Base-by-base conservation (phyloP, 37 sponge, comb jelly and placozoan genomes). In the Diacarnus erythraeanus region DNA sequence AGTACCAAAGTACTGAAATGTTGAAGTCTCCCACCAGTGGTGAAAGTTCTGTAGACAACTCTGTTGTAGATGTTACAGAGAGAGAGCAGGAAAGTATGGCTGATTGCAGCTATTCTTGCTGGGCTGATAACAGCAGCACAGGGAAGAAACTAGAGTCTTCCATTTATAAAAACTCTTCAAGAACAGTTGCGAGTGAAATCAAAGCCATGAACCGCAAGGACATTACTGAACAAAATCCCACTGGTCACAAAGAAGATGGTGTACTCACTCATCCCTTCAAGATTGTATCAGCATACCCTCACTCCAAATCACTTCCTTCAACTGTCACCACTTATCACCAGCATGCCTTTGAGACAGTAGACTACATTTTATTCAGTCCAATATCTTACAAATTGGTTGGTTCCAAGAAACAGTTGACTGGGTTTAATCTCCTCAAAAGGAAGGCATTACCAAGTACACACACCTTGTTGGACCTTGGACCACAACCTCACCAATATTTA, bases 311-410 rank as follows among this genome's bases (percentile, higher is more conserved):
- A 4, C 41, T 4, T 0, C 82, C 65, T n/a, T 74, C 71, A 26
- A 75, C 77, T 70, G 90, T 86, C 35, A 91, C 93, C 22, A 92
- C 96, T 10, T 90, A 41, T 72, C 90, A 92, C 72, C 66, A 65
- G 35, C 27, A 30, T 25, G 66, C 66, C 2, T 65, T 65, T 30
- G 66, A 65, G 9, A 65, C 66, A 65, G 66, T 65, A 35, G 66
- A 65, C 34, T 65, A 65, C 66, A 65, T 65, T 5, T 65, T 65
- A 3, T 65, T 30, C 66, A 65, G 34, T 6, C 66, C 66, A 31
- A 30, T 65, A 30, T 3, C 34, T 1, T 60, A 17, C 22, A 60
- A 25, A 25, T n/a, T 25, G 27, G 21, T 21, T 25, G 61, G 61
- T 25, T 22, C 42, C 22, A 29, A 18, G 20, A 85, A 86, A 1